Evolutionary conservation across 2,888 invertebrate species (phyloP).

Genomic region (Euspilapteryx auroguttella): DNA sequence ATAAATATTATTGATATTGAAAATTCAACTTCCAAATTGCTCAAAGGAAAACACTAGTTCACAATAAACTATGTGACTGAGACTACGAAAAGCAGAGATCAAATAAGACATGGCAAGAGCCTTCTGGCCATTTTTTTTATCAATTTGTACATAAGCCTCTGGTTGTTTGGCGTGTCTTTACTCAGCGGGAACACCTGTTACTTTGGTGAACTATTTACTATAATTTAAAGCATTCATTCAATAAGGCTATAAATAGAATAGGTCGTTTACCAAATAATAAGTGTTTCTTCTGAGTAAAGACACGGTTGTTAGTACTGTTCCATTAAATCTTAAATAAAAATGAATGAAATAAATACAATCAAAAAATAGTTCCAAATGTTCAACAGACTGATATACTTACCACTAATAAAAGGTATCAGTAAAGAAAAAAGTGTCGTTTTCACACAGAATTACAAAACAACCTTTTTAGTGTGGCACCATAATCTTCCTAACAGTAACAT

Average conservation of each 20-base stretch:
- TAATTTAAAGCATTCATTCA: no score
- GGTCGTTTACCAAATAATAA: no score
- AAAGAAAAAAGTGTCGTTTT: no score
- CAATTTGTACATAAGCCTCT: conserved; percentile 51
- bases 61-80: conserved; percentile 17
- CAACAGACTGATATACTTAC: no score
- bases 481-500: no score
- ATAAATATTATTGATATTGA: conserved; percentile 19
- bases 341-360: conserved; percentile 11
- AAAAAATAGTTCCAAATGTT: conserved; percentile 7
- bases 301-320: conserved; percentile 37
- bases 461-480: no score
- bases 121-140: conserved; percentile 23
- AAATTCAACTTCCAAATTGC: conserved; percentile 24
- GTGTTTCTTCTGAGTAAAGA: no score
- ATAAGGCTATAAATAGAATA: no score
- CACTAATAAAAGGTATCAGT: no score
- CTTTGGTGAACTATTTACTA: no score
- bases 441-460: no score
- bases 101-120: conserved; percentile 50
- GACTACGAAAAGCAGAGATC: conserved; percentile 50
- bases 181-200: no score
- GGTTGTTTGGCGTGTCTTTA: conserved; percentile 30
- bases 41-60: conserved; percentile 24
- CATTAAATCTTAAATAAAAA: conserved; percentile 15